Percentiles rank a stretch among this genome's conserved stretches.
Evolutionary conservation across 2,113 vertebrate species (phyloP).

Genomic region (Cheilinus undulatus): DNA sequence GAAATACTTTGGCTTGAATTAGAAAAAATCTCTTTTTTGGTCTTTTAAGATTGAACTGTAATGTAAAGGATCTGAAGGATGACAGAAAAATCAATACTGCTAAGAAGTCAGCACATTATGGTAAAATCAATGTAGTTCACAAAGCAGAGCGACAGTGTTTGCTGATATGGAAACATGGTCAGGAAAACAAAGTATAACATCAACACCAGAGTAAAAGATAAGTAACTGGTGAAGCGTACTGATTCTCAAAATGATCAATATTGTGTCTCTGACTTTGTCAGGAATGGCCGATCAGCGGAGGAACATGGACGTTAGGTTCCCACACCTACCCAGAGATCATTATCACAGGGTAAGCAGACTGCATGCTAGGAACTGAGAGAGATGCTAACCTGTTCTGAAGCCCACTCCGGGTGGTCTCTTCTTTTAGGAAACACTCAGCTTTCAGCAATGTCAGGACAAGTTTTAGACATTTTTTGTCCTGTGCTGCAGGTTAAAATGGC

Average conservation of each 20-base stretch:
- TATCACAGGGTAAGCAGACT: slow-evolving; percentile 93
- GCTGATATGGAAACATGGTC: no score
- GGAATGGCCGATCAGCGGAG: slow-evolving; percentile 97
- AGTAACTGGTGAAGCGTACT: background rate
- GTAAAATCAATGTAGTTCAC: background rate
- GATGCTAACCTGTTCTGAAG: slow-evolving; percentile 49
- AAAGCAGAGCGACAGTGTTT: no score
- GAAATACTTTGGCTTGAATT: no score
- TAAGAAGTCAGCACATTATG: background rate
- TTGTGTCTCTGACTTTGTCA: slow-evolving; percentile 68
- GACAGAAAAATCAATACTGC: background rate
- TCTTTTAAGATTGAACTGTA: no score
- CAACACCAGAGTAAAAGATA: background rate
- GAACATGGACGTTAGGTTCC: slow-evolving; percentile 94
- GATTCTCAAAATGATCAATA: background rate
- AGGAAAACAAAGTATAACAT: no score
- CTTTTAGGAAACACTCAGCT: slow-evolving; percentile 16
- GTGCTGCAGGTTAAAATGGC: background rate
- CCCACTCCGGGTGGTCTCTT: slow-evolving; percentile 22
- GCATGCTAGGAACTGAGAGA: background rate
- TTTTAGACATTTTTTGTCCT: slow-evolving; percentile 1
- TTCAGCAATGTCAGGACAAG: background rate
- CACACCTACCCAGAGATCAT: slow-evolving; percentile 97
- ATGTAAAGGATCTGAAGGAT: no score
- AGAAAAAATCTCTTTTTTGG: no score